A percentile compares a stretch with the other conserved stretches of the same genome.
Evolutionary conservation across 64 coral and sea anemone species (phyloP).

Genomic region (Cladopsammia gracilis): DNA sequence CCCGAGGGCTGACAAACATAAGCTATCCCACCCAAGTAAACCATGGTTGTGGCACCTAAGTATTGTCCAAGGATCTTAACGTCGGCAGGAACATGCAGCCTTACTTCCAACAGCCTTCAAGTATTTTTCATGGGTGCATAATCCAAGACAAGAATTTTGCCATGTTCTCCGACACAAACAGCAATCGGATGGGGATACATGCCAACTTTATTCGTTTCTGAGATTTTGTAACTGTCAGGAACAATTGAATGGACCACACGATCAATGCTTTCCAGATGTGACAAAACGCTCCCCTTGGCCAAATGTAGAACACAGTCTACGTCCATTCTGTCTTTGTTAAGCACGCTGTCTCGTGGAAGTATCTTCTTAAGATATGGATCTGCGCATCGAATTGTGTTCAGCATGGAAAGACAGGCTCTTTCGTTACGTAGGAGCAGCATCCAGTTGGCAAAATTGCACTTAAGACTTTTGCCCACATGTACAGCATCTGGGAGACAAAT

Average conservation of each 20-base stretch:
- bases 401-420: conserved; percentile 1
- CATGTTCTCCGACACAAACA: no score
- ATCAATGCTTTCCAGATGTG: background rate
- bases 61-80: no score
- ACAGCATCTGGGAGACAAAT: conserved; percentile 38
- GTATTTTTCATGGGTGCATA: no score
- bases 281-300: background rate
- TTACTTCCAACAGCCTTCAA: no score
- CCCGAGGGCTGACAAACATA: no score
- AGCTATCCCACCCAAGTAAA: no score
- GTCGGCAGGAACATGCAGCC: no score
- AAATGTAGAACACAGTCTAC: conserved; percentile 8
- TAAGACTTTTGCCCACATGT: conserved; percentile 60
- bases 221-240: conserved; percentile 74
- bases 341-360: conserved; percentile 14
- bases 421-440: conserved; percentile 42
- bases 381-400: background rate
- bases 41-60: no score
- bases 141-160: no score
- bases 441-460: conserved; percentile 66
- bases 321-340: background rate
- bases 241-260: conserved; percentile 78
- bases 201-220: no score
- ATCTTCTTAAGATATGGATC: conserved; percentile 7
- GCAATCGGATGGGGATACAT: no score